A percentile compares a stretch with the other conserved stretches of the same genome.
Conservation (phyloP, 2,797 vertebrate genomes). For the Sternarchorhynchus goeldii region DNA sequence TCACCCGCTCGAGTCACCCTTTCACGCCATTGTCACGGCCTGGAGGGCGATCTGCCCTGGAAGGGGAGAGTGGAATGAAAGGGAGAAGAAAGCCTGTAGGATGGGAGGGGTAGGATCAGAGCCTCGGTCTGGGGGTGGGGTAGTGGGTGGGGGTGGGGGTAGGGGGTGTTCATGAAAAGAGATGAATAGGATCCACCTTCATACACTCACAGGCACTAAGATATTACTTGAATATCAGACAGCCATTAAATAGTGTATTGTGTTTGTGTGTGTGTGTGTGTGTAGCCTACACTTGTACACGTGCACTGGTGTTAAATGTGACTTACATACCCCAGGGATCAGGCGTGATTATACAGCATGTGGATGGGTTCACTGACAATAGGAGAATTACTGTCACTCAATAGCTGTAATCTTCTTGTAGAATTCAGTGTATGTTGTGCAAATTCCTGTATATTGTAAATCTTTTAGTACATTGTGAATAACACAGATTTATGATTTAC, state of each 20-base stretch:
- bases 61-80: constrained; percentile 47
- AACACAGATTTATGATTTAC: constrained; percentile 1
- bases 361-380: constrained; percentile 10
- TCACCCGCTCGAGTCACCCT: constrained; percentile 46
- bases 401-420: constrained; percentile 8
- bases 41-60: constrained; percentile 33
- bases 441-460: background rate
- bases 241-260: background rate
- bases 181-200: constrained; percentile 51
- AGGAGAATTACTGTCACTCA: constrained; percentile 10
- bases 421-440: background rate
- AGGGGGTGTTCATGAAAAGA: constrained; percentile 25
- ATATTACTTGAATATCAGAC: constrained; percentile 14
- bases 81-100: constrained; percentile 32
- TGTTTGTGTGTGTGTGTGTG: background rate
- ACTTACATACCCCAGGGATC: constrained; percentile 7
- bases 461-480: background rate
- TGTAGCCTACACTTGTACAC: background rate
- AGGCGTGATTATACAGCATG: constrained; percentile 15
- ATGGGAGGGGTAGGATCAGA: constrained; percentile 17
- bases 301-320: background rate
- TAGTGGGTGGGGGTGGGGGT: constrained; percentile 11
- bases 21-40: constrained; percentile 56
- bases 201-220: constrained; percentile 21
- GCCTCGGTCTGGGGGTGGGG: constrained; percentile 9